Base-by-base conservation (phyloP, 2,797 vertebrate species). In the Denticeps clupeoides region DNA sequence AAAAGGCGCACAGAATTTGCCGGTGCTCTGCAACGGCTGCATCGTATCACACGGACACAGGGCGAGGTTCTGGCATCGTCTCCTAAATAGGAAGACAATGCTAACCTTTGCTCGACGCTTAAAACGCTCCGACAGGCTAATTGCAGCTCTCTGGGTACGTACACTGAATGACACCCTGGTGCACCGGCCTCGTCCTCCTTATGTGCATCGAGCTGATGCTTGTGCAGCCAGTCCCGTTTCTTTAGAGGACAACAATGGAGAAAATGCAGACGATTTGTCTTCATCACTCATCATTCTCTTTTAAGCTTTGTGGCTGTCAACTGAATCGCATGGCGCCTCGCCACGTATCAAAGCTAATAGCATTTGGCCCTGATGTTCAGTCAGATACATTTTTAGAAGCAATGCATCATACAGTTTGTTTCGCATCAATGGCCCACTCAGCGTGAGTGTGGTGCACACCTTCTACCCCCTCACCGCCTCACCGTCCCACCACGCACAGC, bases 1-100 rank as follows among this genome's bases (percentile, higher is more conserved):
- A 50, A 66, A 66, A 66, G 55, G 55, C 37, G 25, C 53, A 60
- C 54, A 37, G 59, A 63, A 61, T 59, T 44, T 56, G 58, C 52
- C 45, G 44, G 42, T 58, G 53, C 50, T 53, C 58, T 56, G 33
- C 53, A 42, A 32, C 49, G 56, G 41, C 35, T 41, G 45, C 29
- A 40, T 53, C 49, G 50, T 56, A 62, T 59, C 59, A 65, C 47
- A 49, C 22, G 31, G 53, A 29, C 29, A 18, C 33, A 35, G 33
- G 35, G n/a, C n/a, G n/a, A n/a, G n/a, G n/a, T n/a, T n/a, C n/a
- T n/a, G n/a, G n/a, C n/a, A n/a, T n/a, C n/a, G n/a, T n/a, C n/a
- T n/a, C n/a, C n/a, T n/a, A n/a, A n/a, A n/a, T n/a, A n/a, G n/a
- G n/a, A n/a, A n/a, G n/a, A n/a, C n/a, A n/a, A n/a, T n/a, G n/a